phyloP scores from a whole-genome alignment of 2,888 invertebrate genomes.

The Folsomia candida region DNA sequence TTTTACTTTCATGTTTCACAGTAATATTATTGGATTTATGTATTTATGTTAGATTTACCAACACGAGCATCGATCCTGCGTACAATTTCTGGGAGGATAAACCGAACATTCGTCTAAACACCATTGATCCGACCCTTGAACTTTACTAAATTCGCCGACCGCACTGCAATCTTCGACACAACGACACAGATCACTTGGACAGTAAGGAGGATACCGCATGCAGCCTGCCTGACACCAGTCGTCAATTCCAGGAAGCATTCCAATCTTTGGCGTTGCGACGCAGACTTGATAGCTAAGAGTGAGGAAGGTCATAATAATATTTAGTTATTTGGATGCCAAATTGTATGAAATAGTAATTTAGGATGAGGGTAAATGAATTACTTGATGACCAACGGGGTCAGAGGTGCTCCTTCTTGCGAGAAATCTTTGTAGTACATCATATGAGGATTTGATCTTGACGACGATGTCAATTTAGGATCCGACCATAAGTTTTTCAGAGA shows the following conservation, averaged over 20 bases:
- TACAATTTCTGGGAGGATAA: conserved; percentile 69
- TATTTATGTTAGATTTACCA: conserved; percentile 57
- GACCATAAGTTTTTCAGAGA: conserved; percentile 69
- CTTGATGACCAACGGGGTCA: conserved; percentile 53
- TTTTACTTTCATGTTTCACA: neutral
- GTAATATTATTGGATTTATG: too few species aligned
- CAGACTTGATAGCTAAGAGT: conserved; percentile 10
- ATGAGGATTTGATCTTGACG: conserved; percentile 67
- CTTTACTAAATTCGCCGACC: conserved; percentile 69
- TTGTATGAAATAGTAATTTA: conserved; percentile 7
- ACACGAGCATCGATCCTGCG: conserved; percentile 69
- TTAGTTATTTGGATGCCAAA: neutral
- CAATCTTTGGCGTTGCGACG: neutral
- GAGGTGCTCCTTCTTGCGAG: conserved; percentile 58
- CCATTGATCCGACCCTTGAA: conserved; percentile 72
- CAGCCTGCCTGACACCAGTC: conserved; percentile 84
- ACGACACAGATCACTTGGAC: conserved; percentile 70
- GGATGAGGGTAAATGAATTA: conserved; percentile 4
- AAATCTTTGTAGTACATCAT: conserved; percentile 73
- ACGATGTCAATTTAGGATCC: conserved; percentile 61
- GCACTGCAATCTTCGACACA: conserved; percentile 80
- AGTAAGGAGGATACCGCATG: conserved; percentile 80
- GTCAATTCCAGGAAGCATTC: conserved; percentile 68
- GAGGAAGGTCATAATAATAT: neutral
- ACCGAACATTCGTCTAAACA: conserved; percentile 84